These are phyloP conservation scores for Physocephala rufipes DNA, from an alignment of 2,888 invertebrate genomes.

Conservation along the genomic window DNA sequence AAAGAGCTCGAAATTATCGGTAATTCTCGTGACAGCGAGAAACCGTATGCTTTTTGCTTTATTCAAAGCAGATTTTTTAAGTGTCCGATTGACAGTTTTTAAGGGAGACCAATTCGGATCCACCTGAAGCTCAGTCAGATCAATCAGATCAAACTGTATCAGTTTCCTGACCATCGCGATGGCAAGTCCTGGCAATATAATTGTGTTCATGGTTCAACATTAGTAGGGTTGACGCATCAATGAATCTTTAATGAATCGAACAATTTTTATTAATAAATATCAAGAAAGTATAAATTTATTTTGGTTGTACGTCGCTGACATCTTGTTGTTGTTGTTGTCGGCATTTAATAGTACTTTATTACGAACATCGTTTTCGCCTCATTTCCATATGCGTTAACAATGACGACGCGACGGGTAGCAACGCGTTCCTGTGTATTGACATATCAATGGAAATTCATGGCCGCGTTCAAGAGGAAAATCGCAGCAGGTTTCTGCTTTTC, in stretches of 20 bases:
- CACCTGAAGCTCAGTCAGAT: no score
- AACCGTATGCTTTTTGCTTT: not conserved
- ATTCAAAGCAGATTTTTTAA: not conserved
- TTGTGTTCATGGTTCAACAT: no score
- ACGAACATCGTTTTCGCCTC: slow-evolving; percentile 4
- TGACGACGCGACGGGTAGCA: not conserved
- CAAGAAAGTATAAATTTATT: no score
- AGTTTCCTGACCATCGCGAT: no score
- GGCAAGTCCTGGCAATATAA: no score
- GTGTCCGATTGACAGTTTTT: not conserved
- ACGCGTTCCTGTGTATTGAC: slow-evolving; percentile 20
- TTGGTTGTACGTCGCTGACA: no score
- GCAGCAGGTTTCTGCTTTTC: slow-evolving; percentile 6
- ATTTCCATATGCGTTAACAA: not conserved
- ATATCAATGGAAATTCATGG: slow-evolving; percentile 28
- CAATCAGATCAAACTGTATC: no score
- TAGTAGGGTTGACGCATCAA: no score
- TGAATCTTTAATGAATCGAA: no score
- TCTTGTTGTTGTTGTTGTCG: slow-evolving; percentile 25
- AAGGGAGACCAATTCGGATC: not conserved
- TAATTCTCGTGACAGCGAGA: not conserved
- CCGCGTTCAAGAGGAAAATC: not conserved
- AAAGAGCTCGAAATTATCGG: slow-evolving; percentile 10
- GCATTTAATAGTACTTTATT: slow-evolving; percentile 28
- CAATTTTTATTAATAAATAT: no score